Evolutionary conservation across 2,797 vertebrate genomes (phyloP).

Genomic region (Sebastes baramenuke): DNA sequence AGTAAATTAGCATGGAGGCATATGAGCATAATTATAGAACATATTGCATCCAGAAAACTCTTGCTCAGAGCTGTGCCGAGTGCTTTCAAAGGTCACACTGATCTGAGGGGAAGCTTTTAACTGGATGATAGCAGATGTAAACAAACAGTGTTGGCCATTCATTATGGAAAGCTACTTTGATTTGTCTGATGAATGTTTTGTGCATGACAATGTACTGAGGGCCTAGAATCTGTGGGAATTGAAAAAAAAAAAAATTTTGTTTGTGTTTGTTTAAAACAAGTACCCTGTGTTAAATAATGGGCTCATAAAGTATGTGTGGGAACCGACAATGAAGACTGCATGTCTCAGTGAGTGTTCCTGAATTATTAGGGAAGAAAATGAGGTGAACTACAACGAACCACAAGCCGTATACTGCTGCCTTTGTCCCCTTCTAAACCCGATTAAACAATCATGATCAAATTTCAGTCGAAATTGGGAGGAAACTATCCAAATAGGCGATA

Average conservation of each 20-base stretch:
- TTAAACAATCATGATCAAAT: constrained; percentile 48
- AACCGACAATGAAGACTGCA: not conserved
- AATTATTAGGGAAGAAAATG: constrained; percentile 33
- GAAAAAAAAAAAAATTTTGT: not conserved
- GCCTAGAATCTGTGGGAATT: constrained; percentile 20
- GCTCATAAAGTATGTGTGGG: not conserved
- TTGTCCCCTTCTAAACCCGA: constrained; percentile 43
- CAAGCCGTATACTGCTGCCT: constrained; percentile 20
- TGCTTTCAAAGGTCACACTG: constrained; percentile 56
- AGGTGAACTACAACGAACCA: constrained; percentile 8
- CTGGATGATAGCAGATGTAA: constrained; percentile 28
- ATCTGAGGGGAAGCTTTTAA: constrained; percentile 46
- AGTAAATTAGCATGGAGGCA: constrained; percentile 14
- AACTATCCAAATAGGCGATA: constrained; percentile 4
- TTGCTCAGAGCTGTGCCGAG: constrained; percentile 28
- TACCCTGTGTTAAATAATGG: constrained; percentile 8
- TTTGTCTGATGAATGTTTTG: constrained; percentile 12
- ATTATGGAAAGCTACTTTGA: constrained; percentile 9
- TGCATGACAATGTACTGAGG: not conserved
- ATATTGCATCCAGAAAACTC: constrained; percentile 29
- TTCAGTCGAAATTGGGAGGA: constrained; percentile 15
- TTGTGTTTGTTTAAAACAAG: constrained; percentile 6
- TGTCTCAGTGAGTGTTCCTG: not conserved
- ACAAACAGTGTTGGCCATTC: constrained; percentile 37
- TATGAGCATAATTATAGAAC: constrained; percentile 36